Base-by-base conservation (phyloP, 2,797 vertebrate species). In the Petrocephalus sullivani region DNA sequence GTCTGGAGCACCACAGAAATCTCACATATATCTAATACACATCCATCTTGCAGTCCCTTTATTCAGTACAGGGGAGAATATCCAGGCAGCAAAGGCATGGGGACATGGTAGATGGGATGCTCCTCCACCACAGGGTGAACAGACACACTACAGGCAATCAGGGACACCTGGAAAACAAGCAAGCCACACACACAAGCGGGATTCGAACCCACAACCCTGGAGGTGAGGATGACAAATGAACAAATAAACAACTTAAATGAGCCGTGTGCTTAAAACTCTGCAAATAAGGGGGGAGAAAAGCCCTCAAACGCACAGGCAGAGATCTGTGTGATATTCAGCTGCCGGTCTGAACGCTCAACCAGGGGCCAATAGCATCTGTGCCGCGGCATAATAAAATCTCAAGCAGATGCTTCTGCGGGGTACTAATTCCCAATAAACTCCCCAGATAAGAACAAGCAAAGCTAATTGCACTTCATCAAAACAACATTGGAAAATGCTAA, bases 401-500 rank as follows among this genome's bases (percentile, higher is more conserved):
- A 93, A 95, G 94, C 96, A 96, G 96, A 96, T 96, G 96, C 95
- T 96, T 94, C 94, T 92, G 91, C 93, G 91, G 93, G 93, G 93
- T 91, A 94, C 93, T 96, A 94, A 95, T 96, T 96, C 95, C 94
- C 92, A 91, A 91, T 93, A 92, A 95, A 95, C 93, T 96, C 96
- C 95, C 96, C 93, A 91, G 95, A 93, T 94, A 95, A 95, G 95
- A 94, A 93, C 94, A 94, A 95, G 94, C 93, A 94, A 89, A 91
- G 93, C 93, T 95, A 95, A 96, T 93, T 94, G 94, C 93, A 95
- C 93, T 96, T 96, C 94, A 96, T 96, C 94, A 95, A 94, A 95
- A 95, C 93, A 93, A 93, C 93, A 95, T 93, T 96, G 94, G 95
- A 94, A 95, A 95, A 93, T 95, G 95, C 95, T 96, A 95, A 96